Percentiles rank a stretch among this genome's conserved stretches.
Conservation (phyloP, 2,888 invertebrate genomes). For the Philereme transversata region DNA sequence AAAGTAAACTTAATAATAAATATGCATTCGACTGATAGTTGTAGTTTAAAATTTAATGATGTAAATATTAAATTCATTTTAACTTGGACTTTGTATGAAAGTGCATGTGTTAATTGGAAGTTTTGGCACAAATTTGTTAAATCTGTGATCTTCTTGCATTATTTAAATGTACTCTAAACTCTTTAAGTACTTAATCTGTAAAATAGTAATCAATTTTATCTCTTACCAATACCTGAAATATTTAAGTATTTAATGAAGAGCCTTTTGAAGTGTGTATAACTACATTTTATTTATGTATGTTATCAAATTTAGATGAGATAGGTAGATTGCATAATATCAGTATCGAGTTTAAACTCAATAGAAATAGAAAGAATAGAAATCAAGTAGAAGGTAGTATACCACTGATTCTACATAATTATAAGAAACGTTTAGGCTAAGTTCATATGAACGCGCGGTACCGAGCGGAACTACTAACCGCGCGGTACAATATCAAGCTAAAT, state of each 20-base stretch:
- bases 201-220: neutral
- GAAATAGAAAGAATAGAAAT: neutral
- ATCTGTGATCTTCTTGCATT: conserved; percentile 67
- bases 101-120: conserved; percentile 26
- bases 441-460: no score
- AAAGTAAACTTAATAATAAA: conserved; percentile 50
- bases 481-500: no score
- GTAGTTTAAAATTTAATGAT: conserved; percentile 60
- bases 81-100: conserved; percentile 14
- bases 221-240: neutral
- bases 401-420: no score
- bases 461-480: no score
- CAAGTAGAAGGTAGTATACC: neutral
- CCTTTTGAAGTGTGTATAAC: neutral
- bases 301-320: no score
- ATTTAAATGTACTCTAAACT: conserved; percentile 28
- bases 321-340: no score
- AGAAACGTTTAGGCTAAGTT: no score
- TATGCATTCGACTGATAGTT: conserved; percentile 78
- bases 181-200: conserved; percentile 6
- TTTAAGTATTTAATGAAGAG: neutral
- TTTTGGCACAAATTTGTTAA: conserved; percentile 62
- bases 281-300: neutral
- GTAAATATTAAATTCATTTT: conserved; percentile 40
- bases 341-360: neutral